These are phyloP conservation scores for Cricetomys ansorgei DNA, from an alignment of 2,113 vertebrate species.

Conservation along the genomic window DNA sequence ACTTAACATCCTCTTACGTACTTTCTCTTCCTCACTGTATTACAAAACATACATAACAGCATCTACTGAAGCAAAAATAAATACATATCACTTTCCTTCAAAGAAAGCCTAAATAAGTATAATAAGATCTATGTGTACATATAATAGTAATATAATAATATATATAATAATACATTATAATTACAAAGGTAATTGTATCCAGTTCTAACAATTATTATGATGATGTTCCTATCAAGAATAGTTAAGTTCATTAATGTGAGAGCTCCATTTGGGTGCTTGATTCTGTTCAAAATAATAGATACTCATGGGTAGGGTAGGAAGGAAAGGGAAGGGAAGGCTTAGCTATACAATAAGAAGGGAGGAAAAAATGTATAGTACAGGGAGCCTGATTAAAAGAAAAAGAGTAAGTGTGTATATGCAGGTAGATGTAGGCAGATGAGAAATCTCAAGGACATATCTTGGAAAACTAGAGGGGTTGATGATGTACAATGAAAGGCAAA, in stretches of 20 bases:
- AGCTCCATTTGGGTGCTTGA: neutral
- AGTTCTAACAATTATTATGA: slow-evolving; percentile 17
- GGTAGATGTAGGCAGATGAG: neutral
- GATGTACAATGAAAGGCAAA: neutral
- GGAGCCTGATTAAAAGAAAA: neutral
- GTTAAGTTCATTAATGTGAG: neutral
- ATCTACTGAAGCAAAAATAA: neutral
- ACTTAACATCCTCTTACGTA: neutral
- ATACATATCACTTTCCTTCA: neutral
- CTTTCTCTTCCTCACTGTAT: neutral
- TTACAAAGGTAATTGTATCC: neutral
- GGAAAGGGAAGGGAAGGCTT: neutral
- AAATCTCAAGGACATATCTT: neutral
- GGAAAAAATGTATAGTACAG: neutral
- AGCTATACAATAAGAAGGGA: neutral
- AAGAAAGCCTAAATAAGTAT: neutral
- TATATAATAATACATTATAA: too few relatives aligned
- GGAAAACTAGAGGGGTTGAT: neutral
- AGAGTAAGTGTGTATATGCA: neutral
- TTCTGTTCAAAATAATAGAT: neutral
- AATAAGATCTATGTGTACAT: neutral
- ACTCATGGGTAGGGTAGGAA: neutral
- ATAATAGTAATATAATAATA: too few relatives aligned
- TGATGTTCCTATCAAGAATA: neutral
- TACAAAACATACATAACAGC: neutral